phyloP scores from a whole-genome alignment of 2,113 vertebrate genomes.

The Herpetotheres cachinnans region DNA sequence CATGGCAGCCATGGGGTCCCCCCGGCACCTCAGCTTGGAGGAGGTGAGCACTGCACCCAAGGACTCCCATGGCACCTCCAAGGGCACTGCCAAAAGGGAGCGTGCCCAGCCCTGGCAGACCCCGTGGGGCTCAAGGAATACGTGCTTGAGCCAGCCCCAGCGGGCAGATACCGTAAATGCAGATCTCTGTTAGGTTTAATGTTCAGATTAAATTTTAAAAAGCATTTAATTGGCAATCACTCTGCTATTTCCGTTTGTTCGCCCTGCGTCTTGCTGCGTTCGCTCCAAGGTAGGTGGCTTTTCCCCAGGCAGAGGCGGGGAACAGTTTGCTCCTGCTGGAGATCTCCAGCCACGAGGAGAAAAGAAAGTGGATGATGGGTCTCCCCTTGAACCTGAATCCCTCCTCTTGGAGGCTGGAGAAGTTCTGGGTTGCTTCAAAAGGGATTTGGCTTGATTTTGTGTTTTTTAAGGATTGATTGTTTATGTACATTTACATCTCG shows the following conservation, averaged over 20 bases:
- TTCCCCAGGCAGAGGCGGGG: rapidly evolving
- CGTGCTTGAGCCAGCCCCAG: not conserved
- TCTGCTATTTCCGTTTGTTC: not conserved
- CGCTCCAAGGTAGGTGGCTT: not conserved
- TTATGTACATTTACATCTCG: not conserved
- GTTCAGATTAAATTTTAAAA: slow-evolving; percentile 37
- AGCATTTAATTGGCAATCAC: slow-evolving; percentile 50
- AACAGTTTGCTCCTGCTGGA: not conserved
- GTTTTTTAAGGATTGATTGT: not conserved
- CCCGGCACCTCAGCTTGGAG: rapidly evolving
- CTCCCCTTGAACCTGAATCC: not conserved
- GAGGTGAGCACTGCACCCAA: too few species aligned
- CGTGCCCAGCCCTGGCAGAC: not conserved
- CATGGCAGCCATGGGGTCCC: not conserved
- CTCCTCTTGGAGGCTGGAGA: not conserved
- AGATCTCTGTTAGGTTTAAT: not conserved
- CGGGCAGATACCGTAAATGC: not conserved
- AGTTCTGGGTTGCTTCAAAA: not conserved
- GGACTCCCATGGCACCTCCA: not conserved
- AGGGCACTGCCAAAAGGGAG: not conserved
- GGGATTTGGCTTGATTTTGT: not conserved
- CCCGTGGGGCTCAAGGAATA: not conserved
- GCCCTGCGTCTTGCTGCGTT: not conserved
- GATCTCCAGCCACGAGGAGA: not conserved
- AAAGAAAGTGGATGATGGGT: not conserved